Evolutionary conservation across 2,888 invertebrate genomes (phyloP).

Genomic region (Ellobium chinense): DNA sequence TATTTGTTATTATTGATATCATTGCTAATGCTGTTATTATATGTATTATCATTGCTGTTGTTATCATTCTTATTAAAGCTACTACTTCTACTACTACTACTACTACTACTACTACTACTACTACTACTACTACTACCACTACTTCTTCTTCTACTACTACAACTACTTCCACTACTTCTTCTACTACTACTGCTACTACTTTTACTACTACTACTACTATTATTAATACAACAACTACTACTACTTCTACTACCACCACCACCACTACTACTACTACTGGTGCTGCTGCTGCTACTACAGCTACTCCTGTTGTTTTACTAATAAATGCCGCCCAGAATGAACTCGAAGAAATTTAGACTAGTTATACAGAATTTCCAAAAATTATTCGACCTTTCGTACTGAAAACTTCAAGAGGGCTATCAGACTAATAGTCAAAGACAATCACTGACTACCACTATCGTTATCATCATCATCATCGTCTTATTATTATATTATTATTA

Average conservation of each 20-base stretch:
- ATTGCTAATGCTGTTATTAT: constrained; percentile 42
- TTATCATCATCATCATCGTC: not conserved
- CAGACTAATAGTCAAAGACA: no score
- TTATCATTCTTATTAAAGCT: constrained; percentile 41
- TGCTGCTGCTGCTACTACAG: constrained; percentile 4
- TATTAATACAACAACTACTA: constrained; percentile 10
- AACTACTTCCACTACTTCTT: constrained; percentile 19
- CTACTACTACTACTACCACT: constrained; percentile 29
- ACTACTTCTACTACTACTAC: constrained; percentile 44
- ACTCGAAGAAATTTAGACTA: no score
- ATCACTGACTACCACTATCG: no score
- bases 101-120: constrained; percentile 33
- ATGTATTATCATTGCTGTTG: constrained; percentile 39
- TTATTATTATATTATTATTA: not conserved
- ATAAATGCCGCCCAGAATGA: no score
- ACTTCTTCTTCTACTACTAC: constrained; percentile 28
- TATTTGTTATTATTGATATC: constrained; percentile 26
- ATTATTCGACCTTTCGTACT: no score
- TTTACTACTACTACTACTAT: constrained; percentile 23
- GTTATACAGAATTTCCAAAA: no score
- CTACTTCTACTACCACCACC: constrained; percentile 27
- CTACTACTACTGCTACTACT: constrained; percentile 26
- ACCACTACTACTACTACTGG: constrained; percentile 20
- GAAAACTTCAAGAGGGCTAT: no score
- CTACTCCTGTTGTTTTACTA: constrained; percentile 10